Conservation (phyloP, 2,888 invertebrate genomes). For the Calameuta filiformis region DNA sequence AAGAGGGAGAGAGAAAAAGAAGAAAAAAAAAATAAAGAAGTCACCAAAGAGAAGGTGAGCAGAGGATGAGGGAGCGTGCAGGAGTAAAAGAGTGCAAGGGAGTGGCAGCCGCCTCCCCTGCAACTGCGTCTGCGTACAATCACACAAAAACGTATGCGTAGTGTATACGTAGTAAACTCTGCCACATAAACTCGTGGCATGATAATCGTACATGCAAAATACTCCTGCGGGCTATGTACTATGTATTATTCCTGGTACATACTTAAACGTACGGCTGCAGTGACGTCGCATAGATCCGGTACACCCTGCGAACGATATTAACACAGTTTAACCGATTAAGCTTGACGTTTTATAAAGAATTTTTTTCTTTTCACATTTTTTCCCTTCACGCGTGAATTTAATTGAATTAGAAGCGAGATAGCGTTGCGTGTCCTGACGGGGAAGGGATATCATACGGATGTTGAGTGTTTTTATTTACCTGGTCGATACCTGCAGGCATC, state of each 20-base stretch:
- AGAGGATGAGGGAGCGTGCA: not conserved
- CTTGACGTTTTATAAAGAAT: not conserved
- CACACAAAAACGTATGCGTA: not conserved
- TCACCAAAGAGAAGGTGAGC: not conserved
- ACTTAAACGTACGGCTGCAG: not conserved
- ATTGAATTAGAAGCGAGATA: not conserved
- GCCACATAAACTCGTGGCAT: not conserved
- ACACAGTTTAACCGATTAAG: not conserved
- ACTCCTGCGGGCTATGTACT: not conserved
- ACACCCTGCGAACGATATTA: not conserved
- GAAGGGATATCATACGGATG: not conserved
- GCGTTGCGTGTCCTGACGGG: not conserved
- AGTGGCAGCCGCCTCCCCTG: not conserved
- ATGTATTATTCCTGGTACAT: not conserved
- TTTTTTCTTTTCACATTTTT: not conserved
- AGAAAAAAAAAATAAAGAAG: not conserved
- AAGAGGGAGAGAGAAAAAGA: constrained; percentile 13
- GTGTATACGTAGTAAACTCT: not conserved
- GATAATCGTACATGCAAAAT: not conserved
- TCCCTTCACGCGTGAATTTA: not conserved
- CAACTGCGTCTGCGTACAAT: constrained; percentile 1
- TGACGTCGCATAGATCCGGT: not conserved
- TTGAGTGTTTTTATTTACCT: not conserved
- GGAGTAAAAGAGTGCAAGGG: constrained; percentile 11
- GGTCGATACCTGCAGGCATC: not conserved